Percentiles rank a stretch among this genome's conserved stretches.
Conservation (phyloP, 2,113 vertebrate species). For the Cacatua alba region DNA sequence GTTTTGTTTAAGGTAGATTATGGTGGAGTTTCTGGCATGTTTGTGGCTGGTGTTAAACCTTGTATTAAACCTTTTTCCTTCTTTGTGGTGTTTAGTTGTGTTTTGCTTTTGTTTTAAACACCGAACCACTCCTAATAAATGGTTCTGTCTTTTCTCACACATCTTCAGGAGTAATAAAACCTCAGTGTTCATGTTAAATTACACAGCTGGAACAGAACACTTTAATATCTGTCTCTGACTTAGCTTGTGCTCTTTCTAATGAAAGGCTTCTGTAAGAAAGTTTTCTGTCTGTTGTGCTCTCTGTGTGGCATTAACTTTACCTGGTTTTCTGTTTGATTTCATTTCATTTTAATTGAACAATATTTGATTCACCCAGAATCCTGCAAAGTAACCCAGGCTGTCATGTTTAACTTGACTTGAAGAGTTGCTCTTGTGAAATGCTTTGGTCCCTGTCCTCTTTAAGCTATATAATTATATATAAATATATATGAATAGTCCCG, state of each 20-base stretch:
- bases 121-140: background rate
- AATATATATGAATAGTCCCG: background rate
- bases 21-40: constrained; percentile 8
- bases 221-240: background rate
- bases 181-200: background rate
- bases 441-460: background rate
- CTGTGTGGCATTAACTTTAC: background rate
- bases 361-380: background rate
- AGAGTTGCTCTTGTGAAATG: background rate
- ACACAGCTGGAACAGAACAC: background rate
- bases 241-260: background rate
- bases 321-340: background rate
- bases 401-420: background rate
- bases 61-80: background rate
- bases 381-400: background rate
- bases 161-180: background rate
- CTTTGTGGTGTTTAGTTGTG: background rate
- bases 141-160: background rate
- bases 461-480: background rate
- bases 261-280: background rate
- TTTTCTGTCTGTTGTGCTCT: constrained; percentile 25
- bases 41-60: background rate
- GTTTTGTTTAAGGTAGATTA: background rate
- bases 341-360: background rate
- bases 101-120: background rate